phyloP scores from a whole-genome alignment of 2,888 invertebrate genomes.

The Scelioninae gen. 2 region DNA sequence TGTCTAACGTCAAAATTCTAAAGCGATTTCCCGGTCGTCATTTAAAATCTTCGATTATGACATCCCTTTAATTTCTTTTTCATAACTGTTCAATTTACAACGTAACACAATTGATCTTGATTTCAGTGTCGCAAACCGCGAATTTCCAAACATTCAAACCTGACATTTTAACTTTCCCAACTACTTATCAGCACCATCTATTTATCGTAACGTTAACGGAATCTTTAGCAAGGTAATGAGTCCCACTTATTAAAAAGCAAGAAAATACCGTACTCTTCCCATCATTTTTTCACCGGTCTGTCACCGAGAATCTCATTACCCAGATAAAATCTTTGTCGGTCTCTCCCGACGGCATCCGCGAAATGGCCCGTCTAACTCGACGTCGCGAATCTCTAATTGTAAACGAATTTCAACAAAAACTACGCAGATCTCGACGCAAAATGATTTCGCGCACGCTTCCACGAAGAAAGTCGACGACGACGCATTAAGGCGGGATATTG shows the following conservation, averaged over 20 bases:
- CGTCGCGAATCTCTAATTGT: not conserved
- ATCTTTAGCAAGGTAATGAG: not conserved
- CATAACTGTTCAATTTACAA: too few species aligned
- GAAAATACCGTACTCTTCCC: not conserved
- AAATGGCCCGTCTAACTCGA: not conserved
- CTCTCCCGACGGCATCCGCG: not conserved
- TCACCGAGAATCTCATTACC: slow-evolving; percentile 22
- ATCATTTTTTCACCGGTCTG: slow-evolving; percentile 16
- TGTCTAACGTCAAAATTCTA: too few species aligned
- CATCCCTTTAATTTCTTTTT: too few species aligned
- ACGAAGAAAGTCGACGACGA: slow-evolving; percentile 11
- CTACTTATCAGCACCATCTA: too few species aligned
- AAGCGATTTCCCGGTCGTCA: too few species aligned
- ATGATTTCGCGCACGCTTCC: slow-evolving; percentile 23
- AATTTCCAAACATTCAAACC: too few species aligned
- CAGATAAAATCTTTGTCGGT: slow-evolving; percentile 2
- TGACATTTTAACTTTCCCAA: too few species aligned
- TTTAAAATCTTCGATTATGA: too few species aligned
- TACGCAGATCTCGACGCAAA: not conserved
- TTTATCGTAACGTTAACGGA: slow-evolving; percentile 11
- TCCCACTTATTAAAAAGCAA: not conserved
- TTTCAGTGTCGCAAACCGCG: too few species aligned
- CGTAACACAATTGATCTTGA: too few species aligned
- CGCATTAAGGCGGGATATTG: slow-evolving; percentile 18
- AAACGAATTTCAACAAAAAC: slow-evolving; percentile 15